These are phyloP conservation scores for Eupithecia vulgata DNA, from an alignment of 2,888 invertebrate species.

Conservation along the genomic window DNA sequence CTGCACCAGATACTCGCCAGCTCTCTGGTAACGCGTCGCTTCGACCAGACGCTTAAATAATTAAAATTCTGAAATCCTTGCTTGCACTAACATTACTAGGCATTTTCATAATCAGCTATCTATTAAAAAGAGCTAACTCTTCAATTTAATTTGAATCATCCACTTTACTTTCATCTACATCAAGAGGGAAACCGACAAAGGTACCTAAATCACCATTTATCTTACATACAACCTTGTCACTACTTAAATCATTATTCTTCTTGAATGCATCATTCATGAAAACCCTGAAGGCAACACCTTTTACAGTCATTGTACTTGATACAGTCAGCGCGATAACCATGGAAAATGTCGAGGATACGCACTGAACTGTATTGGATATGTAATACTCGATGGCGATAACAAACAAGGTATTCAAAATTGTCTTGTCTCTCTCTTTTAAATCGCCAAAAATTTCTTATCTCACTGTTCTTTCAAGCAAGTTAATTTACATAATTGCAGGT, in stretches of 20 bases:
- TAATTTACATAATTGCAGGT: no score
- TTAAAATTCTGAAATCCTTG: background rate
- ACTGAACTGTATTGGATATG: no score
- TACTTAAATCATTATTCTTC: background rate
- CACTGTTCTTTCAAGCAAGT: no score
- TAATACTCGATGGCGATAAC: no score
- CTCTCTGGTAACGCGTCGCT: no score
- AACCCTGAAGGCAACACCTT: conserved; percentile 11
- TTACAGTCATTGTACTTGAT: background rate
- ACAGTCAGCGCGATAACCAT: background rate
- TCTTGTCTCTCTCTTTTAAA: background rate
- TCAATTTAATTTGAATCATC: background rate
- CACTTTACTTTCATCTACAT: background rate
- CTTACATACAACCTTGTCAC: conserved; percentile 36
- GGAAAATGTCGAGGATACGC: no score
- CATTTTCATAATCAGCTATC: background rate
- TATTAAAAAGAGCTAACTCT: background rate
- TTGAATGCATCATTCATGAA: conserved; percentile 11
- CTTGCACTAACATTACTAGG: background rate
- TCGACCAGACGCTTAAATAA: no score
- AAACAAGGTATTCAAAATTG: background rate
- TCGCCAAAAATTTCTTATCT: background rate
- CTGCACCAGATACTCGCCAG: no score
- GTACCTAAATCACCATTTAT: conserved; percentile 19
- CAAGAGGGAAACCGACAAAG: background rate